A percentile compares a stretch with the other conserved stretches of the same genome.
Conservation (phyloP, 2,797 vertebrate species). For the Bufotes viridis region DNA sequence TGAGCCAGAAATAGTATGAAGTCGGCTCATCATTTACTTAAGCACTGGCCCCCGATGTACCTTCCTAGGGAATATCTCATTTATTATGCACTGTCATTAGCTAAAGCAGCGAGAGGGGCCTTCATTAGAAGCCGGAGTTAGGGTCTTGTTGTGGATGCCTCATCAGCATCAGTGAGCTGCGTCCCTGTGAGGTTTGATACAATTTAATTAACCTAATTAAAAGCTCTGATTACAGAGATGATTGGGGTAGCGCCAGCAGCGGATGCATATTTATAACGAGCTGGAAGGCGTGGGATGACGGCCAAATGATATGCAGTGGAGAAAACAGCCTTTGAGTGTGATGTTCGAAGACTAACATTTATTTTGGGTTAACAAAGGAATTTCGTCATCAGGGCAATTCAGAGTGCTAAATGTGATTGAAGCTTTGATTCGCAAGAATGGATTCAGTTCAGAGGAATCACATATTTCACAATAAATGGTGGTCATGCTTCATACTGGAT, state of each 20-base stretch:
- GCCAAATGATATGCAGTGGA: conserved; percentile 92
- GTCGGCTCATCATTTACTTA: conserved; percentile 69
- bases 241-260: conserved; percentile 95
- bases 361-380: conserved; percentile 81
- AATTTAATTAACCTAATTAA: conserved; percentile 99
- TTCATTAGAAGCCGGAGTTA: conserved; percentile 81
- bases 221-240: conserved; percentile 99
- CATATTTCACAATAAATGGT: conserved; percentile 33
- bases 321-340: conserved; percentile 68
- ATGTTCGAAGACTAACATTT: conserved; percentile 79
- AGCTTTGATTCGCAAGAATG: conserved; percentile 42
- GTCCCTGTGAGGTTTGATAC: conserved; percentile 99
- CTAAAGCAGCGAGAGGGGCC: conserved; percentile 76
- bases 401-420: conserved; percentile 45
- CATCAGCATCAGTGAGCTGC: conserved; percentile 93
- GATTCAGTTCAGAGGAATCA: conserved; percentile 41
- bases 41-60: conserved; percentile 68
- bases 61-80: conserved; percentile 74
- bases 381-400: conserved; percentile 51
- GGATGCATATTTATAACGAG: conserved; percentile 92
- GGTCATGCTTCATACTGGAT: conserved; percentile 21
- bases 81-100: conserved; percentile 79
- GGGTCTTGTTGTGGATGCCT: conserved; percentile 93
- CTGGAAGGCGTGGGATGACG: conserved; percentile 92
- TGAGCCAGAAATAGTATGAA: conserved; percentile 64